Conservation (phyloP, 2,797 vertebrate species). For the Arnoldichthys spilopterus region DNA sequence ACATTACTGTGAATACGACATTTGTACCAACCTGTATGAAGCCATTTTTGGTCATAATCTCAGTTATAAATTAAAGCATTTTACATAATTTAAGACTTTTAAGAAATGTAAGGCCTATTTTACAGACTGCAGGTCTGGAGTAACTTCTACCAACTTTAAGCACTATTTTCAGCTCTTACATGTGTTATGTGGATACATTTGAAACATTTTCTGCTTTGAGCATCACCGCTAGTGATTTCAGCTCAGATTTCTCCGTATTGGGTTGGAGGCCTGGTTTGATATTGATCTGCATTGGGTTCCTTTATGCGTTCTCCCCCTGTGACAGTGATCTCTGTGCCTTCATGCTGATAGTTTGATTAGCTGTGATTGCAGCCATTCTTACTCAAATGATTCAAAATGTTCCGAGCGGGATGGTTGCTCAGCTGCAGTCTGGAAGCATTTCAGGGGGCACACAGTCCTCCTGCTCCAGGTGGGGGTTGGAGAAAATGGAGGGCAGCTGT, state of each 20-base stretch:
- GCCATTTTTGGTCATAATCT: too few species aligned
- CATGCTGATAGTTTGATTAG: conserved; percentile 63
- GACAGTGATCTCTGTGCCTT: conserved; percentile 58
- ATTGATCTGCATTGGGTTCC: neutral
- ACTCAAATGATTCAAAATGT: conserved; percentile 65
- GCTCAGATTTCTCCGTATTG: neutral
- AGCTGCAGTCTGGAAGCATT: conserved; percentile 76
- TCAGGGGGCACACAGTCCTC: conserved; percentile 63
- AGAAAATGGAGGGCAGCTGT: conserved; percentile 58
- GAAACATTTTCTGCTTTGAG: neutral
- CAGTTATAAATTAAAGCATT: too few species aligned
- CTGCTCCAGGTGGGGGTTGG: conserved; percentile 58
- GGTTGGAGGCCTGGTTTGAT: neutral
- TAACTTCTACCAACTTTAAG: too few species aligned
- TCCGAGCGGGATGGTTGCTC: conserved; percentile 62
- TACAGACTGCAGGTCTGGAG: neutral
- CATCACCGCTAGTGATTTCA: neutral
- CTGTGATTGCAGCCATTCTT: conserved; percentile 66
- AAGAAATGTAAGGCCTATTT: neutral
- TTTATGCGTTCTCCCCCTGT: conserved; percentile 20
- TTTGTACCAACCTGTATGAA: too few species aligned
- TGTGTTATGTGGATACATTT: neutral
- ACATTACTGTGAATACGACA: too few species aligned
- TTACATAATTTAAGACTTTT: too few species aligned
- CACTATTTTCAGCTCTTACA: too few species aligned